Conservation (phyloP, 2,113 vertebrate genomes). For the Bathybates hornii region DNA sequence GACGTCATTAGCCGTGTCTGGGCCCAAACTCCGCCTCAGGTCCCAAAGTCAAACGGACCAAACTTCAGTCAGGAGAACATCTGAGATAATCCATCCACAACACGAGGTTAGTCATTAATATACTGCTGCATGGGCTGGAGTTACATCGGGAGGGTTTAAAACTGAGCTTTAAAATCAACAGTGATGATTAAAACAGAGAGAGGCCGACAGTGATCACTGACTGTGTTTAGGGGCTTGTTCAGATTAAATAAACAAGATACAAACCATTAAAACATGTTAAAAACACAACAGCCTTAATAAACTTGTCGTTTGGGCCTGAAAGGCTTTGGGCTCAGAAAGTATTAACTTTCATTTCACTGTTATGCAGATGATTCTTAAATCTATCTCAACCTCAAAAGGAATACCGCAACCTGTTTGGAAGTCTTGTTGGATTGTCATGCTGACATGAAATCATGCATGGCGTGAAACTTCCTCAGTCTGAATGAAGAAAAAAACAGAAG, state of each 20-base stretch:
- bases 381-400: neutral
- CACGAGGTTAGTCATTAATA: fast-evolving
- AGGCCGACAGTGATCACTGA: neutral
- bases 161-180: fast-evolving
- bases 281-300: neutral
- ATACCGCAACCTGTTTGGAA: neutral
- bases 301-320: neutral
- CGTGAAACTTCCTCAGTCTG: fast-evolving
- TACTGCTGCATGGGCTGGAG: fast-evolving
- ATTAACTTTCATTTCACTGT: neutral
- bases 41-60: neutral
- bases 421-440: neutral
- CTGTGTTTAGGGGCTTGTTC: neutral
- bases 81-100: neutral
- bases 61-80: neutral
- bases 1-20: neutral
- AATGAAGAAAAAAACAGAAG: neutral
- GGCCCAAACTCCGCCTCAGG: neutral
- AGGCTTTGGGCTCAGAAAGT: neutral
- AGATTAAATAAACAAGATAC: neutral
- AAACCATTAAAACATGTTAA: neutral
- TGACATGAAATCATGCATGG: neutral
- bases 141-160: fast-evolving
- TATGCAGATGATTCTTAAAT: neutral
- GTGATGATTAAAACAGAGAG: neutral